Conservation (phyloP, 2,797 vertebrate genomes). For the Paguma larvata region DNA sequence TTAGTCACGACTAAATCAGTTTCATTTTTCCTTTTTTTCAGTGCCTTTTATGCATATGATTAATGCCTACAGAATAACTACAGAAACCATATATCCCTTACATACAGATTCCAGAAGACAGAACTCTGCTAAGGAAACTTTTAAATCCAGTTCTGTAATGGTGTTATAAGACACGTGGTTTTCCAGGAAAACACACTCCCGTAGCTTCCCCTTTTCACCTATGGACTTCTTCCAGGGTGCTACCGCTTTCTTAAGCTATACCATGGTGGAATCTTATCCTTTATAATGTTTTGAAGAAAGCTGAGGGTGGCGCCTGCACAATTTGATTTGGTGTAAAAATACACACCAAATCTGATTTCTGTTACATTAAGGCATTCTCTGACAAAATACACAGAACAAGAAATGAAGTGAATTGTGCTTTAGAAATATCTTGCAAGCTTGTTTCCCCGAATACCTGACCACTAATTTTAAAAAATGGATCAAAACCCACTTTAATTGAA, state of each 20-base stretch:
- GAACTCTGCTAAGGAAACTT: conserved; percentile 43
- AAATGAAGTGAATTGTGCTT: conserved; percentile 92
- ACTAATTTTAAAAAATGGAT: conserved; percentile 93
- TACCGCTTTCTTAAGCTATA: conserved; percentile 85
- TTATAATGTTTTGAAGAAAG: conserved; percentile 90
- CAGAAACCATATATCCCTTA: neutral
- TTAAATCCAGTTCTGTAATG: neutral
- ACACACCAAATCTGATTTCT: conserved; percentile 98
- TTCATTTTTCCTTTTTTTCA: conserved; percentile 53
- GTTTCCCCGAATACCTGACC: conserved; percentile 92
- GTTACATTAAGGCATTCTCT: conserved; percentile 97
- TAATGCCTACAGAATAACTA: conserved; percentile 63
- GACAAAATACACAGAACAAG: conserved; percentile 94
- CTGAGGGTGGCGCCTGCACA: conserved; percentile 95
- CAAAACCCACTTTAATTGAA: conserved; percentile 91
- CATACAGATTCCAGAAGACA: neutral
- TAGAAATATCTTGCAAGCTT: conserved; percentile 87
- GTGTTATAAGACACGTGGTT: neutral
- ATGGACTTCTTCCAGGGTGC: conserved; percentile 71
- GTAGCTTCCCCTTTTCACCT: conserved; percentile 46
- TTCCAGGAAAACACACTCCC: conserved; percentile 73
- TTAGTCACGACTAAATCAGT: conserved; percentile 52
- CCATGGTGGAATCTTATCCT: conserved; percentile 91
- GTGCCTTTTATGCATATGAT: conserved; percentile 62
- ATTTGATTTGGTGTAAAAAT: conserved; percentile 99